Evolutionary conservation across 2,888 invertebrate genomes (phyloP).

Genomic region (Sympetrum striolatum): DNA sequence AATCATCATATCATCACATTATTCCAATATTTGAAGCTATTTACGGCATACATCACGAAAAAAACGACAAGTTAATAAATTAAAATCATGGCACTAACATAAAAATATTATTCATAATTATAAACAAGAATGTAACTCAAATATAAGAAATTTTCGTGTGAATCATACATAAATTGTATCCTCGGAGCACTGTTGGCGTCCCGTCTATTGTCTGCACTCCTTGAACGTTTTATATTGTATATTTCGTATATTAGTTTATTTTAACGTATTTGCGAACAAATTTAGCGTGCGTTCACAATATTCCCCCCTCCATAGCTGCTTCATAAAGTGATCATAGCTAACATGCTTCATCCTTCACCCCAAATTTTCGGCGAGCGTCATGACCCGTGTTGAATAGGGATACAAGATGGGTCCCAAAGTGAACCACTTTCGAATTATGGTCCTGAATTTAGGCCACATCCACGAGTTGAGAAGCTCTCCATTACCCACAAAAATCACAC

Average conservation of each 20-base stretch:
- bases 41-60: not conserved
- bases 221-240: constrained; percentile 13
- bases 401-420: constrained; percentile 50
- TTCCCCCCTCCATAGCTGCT: constrained; percentile 17
- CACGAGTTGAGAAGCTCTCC: constrained; percentile 15
- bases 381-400: constrained; percentile 49
- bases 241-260: constrained; percentile 10
- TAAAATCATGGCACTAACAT: not conserved
- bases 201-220: constrained; percentile 42
- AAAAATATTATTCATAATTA: not conserved
- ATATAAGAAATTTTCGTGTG: constrained; percentile 3
- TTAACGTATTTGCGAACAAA: constrained; percentile 5
- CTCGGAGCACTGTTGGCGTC: constrained; percentile 43
- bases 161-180: constrained; percentile 34
- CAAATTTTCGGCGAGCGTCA: constrained; percentile 48
- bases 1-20: not conserved
- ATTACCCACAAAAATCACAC: constrained; percentile 25
- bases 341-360: constrained; percentile 43
- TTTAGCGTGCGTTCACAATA: constrained; percentile 16
- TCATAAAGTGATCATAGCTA: constrained; percentile 29
- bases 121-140: not conserved
- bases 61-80: not conserved
- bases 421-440: constrained; percentile 49
- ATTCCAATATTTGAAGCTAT: not conserved
- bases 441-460: constrained; percentile 47